Evolutionary conservation across 2,797 vertebrate genomes (phyloP).

Genomic region (Peromyscus aztecus): DNA sequence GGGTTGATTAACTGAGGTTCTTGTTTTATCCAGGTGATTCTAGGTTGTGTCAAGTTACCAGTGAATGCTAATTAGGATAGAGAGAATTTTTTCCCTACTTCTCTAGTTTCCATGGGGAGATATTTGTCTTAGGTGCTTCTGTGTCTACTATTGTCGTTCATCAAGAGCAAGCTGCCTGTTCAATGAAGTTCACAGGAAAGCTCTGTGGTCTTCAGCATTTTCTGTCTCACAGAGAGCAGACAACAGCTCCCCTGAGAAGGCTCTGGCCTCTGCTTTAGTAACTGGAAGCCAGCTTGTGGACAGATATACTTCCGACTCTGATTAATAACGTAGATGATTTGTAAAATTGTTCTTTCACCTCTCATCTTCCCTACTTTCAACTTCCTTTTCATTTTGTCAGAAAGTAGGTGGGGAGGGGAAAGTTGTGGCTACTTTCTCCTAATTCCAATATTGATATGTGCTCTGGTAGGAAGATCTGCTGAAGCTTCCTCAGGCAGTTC

Average conservation of each 20-base stretch:
- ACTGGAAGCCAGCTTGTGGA: background rate
- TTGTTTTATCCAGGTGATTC: background rate
- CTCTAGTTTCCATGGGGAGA: background rate
- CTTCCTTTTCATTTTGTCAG: conserved; percentile 29
- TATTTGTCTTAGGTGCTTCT: background rate
- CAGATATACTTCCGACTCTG: background rate
- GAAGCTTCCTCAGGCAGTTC: background rate
- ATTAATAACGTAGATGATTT: background rate
- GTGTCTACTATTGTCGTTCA: background rate
- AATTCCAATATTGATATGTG: background rate
- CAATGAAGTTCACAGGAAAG: background rate
- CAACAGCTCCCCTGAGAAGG: background rate
- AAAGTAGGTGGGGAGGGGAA: fast-evolving
- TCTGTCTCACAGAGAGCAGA: background rate
- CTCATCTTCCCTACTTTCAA: background rate
- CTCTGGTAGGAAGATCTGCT: background rate
- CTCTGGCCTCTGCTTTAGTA: background rate
- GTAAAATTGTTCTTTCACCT: background rate
- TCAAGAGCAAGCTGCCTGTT: background rate
- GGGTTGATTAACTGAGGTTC: background rate
- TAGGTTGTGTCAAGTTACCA: background rate
- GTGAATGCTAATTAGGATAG: background rate
- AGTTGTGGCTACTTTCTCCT: background rate
- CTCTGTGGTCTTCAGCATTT: no score
- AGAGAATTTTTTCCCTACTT: background rate